phyloP scores from a whole-genome alignment of 2,113 vertebrate species.

The Clinocottus analis region DNA sequence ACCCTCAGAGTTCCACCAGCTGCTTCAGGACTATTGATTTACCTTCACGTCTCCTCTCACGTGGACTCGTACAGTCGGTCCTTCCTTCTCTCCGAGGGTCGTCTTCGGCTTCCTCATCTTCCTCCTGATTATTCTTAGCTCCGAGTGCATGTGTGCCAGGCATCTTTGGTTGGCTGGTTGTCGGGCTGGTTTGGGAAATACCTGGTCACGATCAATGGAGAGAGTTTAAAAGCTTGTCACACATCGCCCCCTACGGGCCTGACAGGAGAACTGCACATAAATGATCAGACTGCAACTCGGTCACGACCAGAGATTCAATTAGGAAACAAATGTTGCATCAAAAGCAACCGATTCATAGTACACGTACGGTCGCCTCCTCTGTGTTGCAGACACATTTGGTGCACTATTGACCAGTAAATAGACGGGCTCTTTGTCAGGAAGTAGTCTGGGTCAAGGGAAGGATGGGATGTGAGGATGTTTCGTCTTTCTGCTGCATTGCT shows the following conservation, averaged over 20 bases:
- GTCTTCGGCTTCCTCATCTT: constrained; percentile 46
- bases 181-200: constrained; percentile 84
- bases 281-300: neutral
- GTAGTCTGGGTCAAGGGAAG: constrained; percentile 4
- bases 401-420: neutral
- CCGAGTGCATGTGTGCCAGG: constrained; percentile 38
- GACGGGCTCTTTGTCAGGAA: neutral
- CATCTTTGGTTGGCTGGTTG: constrained; percentile 59
- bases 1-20: constrained; percentile 51
- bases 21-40: constrained; percentile 64
- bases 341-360: neutral
- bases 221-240: constrained; percentile 32
- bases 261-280: neutral
- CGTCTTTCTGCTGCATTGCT: neutral
- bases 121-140: constrained; percentile 71
- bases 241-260: constrained; percentile 60
- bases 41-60: constrained; percentile 60
- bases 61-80: constrained; percentile 40
- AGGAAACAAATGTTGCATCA: neutral
- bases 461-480: neutral
- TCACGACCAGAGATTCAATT: neutral
- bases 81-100: constrained; percentile 51
- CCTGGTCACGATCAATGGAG: constrained; percentile 80
- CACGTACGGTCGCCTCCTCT: too few relatives aligned
- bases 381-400: neutral